Base-by-base conservation (phyloP, 1,140 invertebrate genomes). In the Holotrichia oblita region DNA sequence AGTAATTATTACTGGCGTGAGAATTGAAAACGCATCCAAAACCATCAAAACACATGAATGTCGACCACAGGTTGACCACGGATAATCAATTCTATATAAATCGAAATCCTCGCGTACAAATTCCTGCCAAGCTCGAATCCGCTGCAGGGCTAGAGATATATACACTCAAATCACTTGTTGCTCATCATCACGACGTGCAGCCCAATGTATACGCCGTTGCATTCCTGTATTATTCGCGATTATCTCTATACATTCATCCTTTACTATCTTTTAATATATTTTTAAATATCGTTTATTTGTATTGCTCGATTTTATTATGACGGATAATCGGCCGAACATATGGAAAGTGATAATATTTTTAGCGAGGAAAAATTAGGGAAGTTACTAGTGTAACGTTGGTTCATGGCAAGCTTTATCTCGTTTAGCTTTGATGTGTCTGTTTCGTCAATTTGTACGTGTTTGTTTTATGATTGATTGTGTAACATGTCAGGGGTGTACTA, bases 41-140 rank as follows among this genome's bases (percentile, higher is more conserved):
- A 69, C 61, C 61, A 69, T 69, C 61, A 69, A 69, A 69, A 69
- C 61, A 69, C 61, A 69, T 69, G 61, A 69, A 69, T 69, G 61
- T 69, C 61, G 61, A 69, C 61, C 61, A 34, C 61, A 69, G 61
- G 27, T 69, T 69, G 61, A 69, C 61, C 61, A 69, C 61, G 22
- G 22, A 69, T 69, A 69, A 69, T 69, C 61, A 69, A 69, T 69
- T 69, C 17, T 69, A 69, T 69, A 69, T 69, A 22, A 69, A 69
- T 20, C 22, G 61, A 69, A 69, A 69, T 69, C 61, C 61, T 17
- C 22, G 61, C 61, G 22, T 20, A 69, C 61, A 69, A 34, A 69
- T 69, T 69, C 61, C 61, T 69, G 61, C 61, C 61, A 69, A 69
- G 61, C 61, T 69, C 20, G 22, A 6, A 69, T 20, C 20, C 22